Evolutionary conservation across 1,140 invertebrate species (phyloP), one percentile per base, ranked within the genome.

Genomic region (Oppia nitens): DNA sequence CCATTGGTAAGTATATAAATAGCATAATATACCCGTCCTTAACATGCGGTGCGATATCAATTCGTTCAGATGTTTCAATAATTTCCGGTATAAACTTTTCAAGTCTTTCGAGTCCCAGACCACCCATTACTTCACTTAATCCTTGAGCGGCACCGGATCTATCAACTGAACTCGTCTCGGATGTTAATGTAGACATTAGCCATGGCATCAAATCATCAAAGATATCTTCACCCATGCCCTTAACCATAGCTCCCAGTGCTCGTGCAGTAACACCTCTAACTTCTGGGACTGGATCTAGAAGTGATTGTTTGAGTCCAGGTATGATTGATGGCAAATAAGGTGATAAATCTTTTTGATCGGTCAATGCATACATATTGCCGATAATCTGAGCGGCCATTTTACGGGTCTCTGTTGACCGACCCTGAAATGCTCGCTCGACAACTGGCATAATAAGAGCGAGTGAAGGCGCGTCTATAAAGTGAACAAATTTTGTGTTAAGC

Each of bases 11-110:
- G 72, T 98, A 99, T 69, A 98, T 98, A 71, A 97, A 99, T 87
- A 99, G 92, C 89, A 98, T 96, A 51, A 99, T 96, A 73, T 98
- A 99, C 26, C 96, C 96, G 75, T 99, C 96, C 66, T 96, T 90
- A 0, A 98, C 93, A 72, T 97, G 90, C 1, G 95, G 88, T 14
- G 91, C 88, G 64, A 98, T 91, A 71, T 98, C 93, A 1, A 82
- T 82, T 59, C 87, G 76, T 72, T 96, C 90, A 0, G 94, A 91
- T 0, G 93, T 97, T 27, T 83, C 78, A 63, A 99, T 97, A 61
- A 99, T 96, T 70, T 97, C 92, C 75, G 92, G 93, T 93, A 99
- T 98, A 20, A 98, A 78, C 70, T 89, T 91, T 64, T 96, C 83
- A 51, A 99, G 76, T 72, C 96, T 95, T 62, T 90, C 84, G 4